Conservation (phyloP, 2,888 invertebrate genomes). For the Leptinotarsa haldemani region DNA sequence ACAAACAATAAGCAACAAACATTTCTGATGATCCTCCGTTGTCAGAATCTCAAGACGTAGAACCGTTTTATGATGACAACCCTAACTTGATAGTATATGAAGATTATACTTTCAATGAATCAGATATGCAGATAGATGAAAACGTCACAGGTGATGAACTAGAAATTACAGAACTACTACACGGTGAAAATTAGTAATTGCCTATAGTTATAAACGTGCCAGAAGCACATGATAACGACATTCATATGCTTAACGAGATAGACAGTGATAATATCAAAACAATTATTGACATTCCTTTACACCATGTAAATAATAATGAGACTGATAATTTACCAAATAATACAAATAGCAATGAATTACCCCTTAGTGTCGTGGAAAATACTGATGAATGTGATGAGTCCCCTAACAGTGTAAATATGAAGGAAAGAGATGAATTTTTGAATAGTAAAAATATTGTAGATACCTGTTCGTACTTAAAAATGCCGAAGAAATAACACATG, state of each 20-base stretch:
- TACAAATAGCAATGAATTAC: constrained; percentile 17
- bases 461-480: constrained; percentile 20
- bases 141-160: constrained; percentile 30
- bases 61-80: constrained; percentile 17
- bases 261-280: constrained; percentile 22
- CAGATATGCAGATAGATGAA: constrained; percentile 27
- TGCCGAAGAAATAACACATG: constrained; percentile 25
- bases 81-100: constrained; percentile 1
- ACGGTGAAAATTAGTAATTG: constrained; percentile 1
- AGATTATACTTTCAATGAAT: neutral
- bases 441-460: constrained; percentile 24
- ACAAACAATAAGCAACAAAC: constrained; percentile 23
- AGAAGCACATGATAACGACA: constrained; percentile 1
- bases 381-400: constrained; percentile 28
- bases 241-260: constrained; percentile 21
- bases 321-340: constrained; percentile 18
- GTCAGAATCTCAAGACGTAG: constrained; percentile 24
- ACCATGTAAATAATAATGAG: constrained; percentile 28
- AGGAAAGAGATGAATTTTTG: constrained; percentile 18
- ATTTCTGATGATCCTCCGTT: constrained; percentile 23
- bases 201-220: constrained; percentile 6
- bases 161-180: constrained; percentile 25
- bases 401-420: constrained; percentile 19
- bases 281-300: constrained; percentile 24
- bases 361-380: constrained; percentile 7